Percentiles rank a stretch among this genome's conserved stretches.
phyloP scores from a whole-genome alignment of 2,888 invertebrate genomes.

The Asteroscopus sphinx region DNA sequence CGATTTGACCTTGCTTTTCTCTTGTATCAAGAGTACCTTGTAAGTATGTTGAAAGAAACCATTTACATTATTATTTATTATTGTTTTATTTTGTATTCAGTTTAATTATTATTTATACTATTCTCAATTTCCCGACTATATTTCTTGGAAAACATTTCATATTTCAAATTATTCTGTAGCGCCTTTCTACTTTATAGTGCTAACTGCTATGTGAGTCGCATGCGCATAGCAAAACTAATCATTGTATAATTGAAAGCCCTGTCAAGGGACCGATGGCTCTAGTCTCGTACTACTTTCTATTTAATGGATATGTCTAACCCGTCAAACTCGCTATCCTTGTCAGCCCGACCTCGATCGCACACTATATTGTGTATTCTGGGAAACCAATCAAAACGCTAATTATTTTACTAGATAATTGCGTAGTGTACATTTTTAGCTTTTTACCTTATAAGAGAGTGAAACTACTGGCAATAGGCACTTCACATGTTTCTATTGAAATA shows the following conservation, averaged over 20 bases:
- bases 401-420: slow-evolving; percentile 50
- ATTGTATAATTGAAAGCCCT: slow-evolving; percentile 65
- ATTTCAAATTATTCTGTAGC: slow-evolving; percentile 4
- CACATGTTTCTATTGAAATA: slow-evolving; percentile 21
- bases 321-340: slow-evolving; percentile 71
- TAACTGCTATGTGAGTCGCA: slow-evolving; percentile 33
- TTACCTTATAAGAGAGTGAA: slow-evolving; percentile 28
- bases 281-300: slow-evolving; percentile 68
- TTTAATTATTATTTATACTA: slow-evolving; percentile 15
- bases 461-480: slow-evolving; percentile 10
- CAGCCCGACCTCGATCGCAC: slow-evolving; percentile 60
- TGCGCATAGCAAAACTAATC: slow-evolving; percentile 62
- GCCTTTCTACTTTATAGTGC: slow-evolving; percentile 44
- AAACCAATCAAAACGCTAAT: slow-evolving; percentile 60
- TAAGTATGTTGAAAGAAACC: slow-evolving; percentile 20
- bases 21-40: slow-evolving; percentile 13
- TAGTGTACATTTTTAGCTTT: slow-evolving; percentile 13
- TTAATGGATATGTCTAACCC: slow-evolving; percentile 66
- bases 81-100: slow-evolving; percentile 9
- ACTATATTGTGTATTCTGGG: slow-evolving; percentile 58
- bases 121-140: background rate
- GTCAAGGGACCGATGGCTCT: slow-evolving; percentile 63
- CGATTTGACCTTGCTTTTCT: slow-evolving; percentile 15
- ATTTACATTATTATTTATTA: slow-evolving; percentile 3
- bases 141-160: slow-evolving; percentile 1